Percentiles rank a stretch among this genome's conserved stretches.
These are phyloP conservation scores for Okapia johnstoni DNA, from an alignment of 2,113 vertebrate species.

Conservation along the genomic window DNA sequence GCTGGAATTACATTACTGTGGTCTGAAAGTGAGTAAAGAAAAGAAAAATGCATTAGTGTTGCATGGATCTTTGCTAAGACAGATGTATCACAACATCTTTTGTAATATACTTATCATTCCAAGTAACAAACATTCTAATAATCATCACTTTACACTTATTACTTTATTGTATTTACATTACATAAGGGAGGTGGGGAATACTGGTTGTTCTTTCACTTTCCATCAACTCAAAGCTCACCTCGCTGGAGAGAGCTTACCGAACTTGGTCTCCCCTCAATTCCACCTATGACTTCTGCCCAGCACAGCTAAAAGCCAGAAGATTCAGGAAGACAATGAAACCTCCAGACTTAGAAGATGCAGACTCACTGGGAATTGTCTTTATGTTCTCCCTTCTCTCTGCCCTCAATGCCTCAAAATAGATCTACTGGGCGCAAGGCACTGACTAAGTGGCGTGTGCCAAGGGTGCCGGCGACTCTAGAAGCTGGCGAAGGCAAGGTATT, in stretches of 20 bases:
- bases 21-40: constrained; percentile 29
- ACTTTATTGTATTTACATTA: neutral
- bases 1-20: neutral
- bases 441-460: neutral
- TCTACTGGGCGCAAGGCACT: no score
- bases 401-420: neutral
- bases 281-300: neutral
- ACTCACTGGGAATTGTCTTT: neutral
- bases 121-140: neutral
- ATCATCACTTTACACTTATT: neutral
- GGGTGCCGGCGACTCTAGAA: neutral
- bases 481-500: neutral
- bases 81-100: neutral
- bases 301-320: neutral
- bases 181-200: neutral
- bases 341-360: neutral
- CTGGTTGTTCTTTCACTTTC: neutral
- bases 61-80: neutral
- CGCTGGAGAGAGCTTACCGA: neutral
- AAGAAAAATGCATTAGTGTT: neutral
- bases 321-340: no score
- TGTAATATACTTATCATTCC: neutral
- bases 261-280: neutral
- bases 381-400: neutral
- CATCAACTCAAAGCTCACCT: neutral